Conservation (phyloP, 2,888 invertebrate species). For the Ceraclea dissimilis region DNA sequence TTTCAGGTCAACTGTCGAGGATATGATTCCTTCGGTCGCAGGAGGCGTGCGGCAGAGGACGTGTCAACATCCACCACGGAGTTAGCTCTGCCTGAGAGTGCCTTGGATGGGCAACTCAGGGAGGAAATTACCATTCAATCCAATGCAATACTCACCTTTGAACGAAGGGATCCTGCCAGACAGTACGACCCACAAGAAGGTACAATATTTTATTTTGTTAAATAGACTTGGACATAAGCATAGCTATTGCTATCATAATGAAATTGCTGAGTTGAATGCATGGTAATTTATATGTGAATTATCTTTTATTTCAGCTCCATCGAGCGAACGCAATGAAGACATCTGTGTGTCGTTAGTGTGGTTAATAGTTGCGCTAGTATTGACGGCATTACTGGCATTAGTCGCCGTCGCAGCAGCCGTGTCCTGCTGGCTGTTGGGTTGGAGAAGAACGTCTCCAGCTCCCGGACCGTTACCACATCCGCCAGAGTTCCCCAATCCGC, state of each 20-base stretch:
- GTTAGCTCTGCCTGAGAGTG: conserved; percentile 49
- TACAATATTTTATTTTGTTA: conserved; percentile 27
- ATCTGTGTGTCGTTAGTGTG: conserved; percentile 93
- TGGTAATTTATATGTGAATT: too few relatives aligned
- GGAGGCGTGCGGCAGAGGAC: conserved; percentile 57
- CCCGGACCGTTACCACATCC: conserved; percentile 90
- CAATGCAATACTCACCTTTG: conserved; percentile 84
- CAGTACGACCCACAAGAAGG: conserved; percentile 73
- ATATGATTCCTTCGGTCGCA: conserved; percentile 81
- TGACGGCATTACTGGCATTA: conserved; percentile 83
- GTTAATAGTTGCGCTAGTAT: conserved; percentile 83
- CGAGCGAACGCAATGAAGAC: conserved; percentile 42
- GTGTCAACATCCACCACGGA: conserved; percentile 36
- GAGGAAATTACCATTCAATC: conserved; percentile 92
- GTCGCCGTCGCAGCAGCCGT: conserved; percentile 92
- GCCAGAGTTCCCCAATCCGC: conserved; percentile 90
- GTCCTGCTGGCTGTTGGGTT: conserved; percentile 93
- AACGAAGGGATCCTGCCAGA: conserved; percentile 71
- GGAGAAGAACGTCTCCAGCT: conserved; percentile 77
- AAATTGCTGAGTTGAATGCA: too few relatives aligned
- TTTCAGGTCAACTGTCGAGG: conserved; percentile 81
- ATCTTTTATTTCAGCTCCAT: conserved; percentile 19
- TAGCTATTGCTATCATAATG: too few relatives aligned
- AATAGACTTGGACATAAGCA: too few relatives aligned
- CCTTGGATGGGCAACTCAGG: conserved; percentile 70